Base-by-base conservation (phyloP, 1,140 invertebrate species). In the Cyrtorhinus lividipennis region DNA sequence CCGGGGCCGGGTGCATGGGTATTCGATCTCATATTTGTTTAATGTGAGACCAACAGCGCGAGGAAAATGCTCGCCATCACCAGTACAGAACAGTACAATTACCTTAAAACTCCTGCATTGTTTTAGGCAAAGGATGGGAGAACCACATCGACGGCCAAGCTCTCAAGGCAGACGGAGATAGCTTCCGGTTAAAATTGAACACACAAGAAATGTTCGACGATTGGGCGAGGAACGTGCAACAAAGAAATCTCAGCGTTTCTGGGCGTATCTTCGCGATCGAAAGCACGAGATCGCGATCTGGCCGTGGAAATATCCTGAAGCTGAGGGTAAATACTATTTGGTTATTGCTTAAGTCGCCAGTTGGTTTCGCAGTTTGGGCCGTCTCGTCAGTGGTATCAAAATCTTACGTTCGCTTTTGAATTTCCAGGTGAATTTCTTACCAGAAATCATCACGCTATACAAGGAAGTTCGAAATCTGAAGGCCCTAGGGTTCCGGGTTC, bases 131-230 rank as follows among this genome's bases (percentile, higher is more conserved):
- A 77, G 95, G 93, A 27, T 99, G 97, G 97, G 95, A 98, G 74
- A 95, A 93, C 70, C 95, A 99, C 73, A 94, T 98, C 24, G 97
- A 99, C 75, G 96, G 97, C 57, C 93, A 98, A 72, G 96, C 98
- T 73, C 76, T 99, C 46, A 99, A 99, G 77, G 88, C 86, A 8
- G 95, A 98, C 74, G 95, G 95, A 12, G 96, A 99, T 69, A 97
- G 92, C 74, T 99, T 99, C 74, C 84, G 93, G 24, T 75, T 90
- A 38, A 98, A 99, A 75, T 76, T 98, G 1, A 94, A 95, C 68
- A 98, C 95, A 2, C 86, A 92, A 72, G 90, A 94, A 71, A 91
- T 99, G 53, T 98, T 98, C 74, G 94, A 98, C 70, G 95, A 98
- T 68, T 99, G 96, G 96, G 85, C 91, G 5, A 80, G 90, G 44